Evolutionary conservation across 2,113 vertebrate species (phyloP).

Genomic region (Uria aalge): DNA sequence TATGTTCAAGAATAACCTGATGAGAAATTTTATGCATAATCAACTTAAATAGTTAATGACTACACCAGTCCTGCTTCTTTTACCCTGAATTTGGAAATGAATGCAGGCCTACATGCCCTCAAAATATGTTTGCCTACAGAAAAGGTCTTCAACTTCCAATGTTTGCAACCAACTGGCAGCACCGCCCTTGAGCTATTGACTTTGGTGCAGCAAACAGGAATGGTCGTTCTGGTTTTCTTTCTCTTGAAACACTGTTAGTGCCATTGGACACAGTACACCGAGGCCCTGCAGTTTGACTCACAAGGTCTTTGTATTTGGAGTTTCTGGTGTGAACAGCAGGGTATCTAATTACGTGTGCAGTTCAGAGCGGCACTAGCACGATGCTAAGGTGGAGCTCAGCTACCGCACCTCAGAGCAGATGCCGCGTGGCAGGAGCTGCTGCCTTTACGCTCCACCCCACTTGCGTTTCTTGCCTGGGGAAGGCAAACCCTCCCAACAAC

Average conservation of each 20-base stretch:
- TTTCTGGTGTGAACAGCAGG: not conserved
- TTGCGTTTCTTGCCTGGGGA: not conserved
- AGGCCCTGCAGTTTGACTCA: not conserved
- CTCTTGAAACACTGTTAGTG: not conserved
- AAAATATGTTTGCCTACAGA: not conserved
- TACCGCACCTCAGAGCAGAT: not conserved
- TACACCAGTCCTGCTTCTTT: not conserved
- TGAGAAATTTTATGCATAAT: not conserved
- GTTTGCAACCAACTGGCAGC: not conserved
- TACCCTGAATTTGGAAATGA: not conserved
- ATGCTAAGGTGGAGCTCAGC: not conserved
- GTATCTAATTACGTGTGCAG: not conserved
- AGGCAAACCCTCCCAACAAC: not conserved
- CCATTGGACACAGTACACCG: not conserved
- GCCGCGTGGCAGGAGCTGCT: not conserved
- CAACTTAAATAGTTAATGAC: not conserved
- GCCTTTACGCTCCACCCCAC: not conserved
- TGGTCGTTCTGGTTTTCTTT: not conserved
- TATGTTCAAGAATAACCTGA: not conserved
- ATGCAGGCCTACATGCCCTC: not conserved
- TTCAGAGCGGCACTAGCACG: not conserved
- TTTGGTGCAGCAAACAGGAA: not conserved
- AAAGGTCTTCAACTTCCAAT: not conserved
- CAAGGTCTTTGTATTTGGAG: not conserved
- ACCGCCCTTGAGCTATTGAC: not conserved